A percentile compares a stretch with the other conserved stretches of the same genome.
Evolutionary conservation across 2,888 invertebrate species (phyloP).

Genomic region (Epinotia demarniana): DNA sequence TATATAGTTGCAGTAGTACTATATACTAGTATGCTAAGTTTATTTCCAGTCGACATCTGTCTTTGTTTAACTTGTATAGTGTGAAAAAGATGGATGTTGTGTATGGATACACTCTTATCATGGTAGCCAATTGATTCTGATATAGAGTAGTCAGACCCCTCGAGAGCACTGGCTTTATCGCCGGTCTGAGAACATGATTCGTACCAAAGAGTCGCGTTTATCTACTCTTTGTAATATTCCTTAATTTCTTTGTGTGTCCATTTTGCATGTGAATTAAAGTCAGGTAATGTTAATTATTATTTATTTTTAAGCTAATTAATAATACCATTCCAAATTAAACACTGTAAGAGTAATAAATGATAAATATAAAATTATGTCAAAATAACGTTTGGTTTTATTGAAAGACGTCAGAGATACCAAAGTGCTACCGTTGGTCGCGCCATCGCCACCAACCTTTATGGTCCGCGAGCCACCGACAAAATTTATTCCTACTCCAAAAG

Average conservation of each 20-base stretch:
- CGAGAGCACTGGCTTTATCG: conserved; percentile 1
- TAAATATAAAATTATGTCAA: conserved; percentile 76
- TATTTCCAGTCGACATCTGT: conserved; percentile 1
- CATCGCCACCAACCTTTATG: too few species aligned
- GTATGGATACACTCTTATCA: not conserved
- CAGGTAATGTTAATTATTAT: conserved; percentile 70
- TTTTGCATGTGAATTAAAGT: conserved; percentile 70
- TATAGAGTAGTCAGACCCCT: conserved; percentile 35
- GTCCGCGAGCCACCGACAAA: too few species aligned
- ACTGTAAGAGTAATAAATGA: conserved; percentile 79
- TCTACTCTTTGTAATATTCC: conserved; percentile 79
- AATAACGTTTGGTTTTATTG: conserved; percentile 48
- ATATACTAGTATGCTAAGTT: conserved; percentile 19
- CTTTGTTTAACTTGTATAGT: conserved; percentile 3
- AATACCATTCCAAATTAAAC: conserved; percentile 84
- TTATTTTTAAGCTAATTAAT: conserved; percentile 81
- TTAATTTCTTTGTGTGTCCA: conserved; percentile 57
- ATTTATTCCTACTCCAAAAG: too few species aligned
- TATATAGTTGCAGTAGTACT: conserved; percentile 35
- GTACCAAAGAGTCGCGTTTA: conserved; percentile 80
- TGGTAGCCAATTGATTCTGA: conserved; percentile 23
- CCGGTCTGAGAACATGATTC: conserved; percentile 56
- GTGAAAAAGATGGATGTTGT: conserved; percentile 15
- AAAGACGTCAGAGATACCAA: too few species aligned
- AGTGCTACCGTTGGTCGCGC: too few species aligned